phyloP scores from a whole-genome alignment of 2,113 vertebrate species.

The Pholis gunnellus region DNA sequence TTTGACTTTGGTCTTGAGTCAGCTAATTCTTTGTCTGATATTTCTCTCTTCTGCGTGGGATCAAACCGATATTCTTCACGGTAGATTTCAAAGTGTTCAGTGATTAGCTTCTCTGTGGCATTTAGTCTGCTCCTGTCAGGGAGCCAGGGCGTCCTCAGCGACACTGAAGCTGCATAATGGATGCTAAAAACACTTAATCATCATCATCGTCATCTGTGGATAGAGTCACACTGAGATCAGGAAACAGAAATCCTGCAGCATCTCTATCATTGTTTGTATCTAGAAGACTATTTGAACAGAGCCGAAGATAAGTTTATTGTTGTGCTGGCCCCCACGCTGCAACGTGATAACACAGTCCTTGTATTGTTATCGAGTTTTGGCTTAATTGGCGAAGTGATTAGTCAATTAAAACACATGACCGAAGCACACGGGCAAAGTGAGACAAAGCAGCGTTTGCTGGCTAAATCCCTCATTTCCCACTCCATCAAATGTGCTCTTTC shows the following conservation, averaged over 20 bases:
- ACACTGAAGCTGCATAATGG: conserved; percentile 6
- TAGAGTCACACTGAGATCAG: background rate
- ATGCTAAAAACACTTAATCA: background rate
- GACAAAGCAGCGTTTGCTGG: conserved; percentile 27
- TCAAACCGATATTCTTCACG: conserved; percentile 12
- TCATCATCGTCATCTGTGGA: background rate
- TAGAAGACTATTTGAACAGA: background rate
- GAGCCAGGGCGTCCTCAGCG: background rate
- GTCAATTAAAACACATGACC: conserved; percentile 43
- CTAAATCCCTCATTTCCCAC: conserved; percentile 51
- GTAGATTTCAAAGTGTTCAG: conserved; percentile 2
- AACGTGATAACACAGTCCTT: conserved; percentile 25
- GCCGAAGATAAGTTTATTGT: background rate
- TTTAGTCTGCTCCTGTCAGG: conserved; percentile 24
- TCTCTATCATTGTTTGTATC: background rate
- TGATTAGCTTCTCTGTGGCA: conserved; percentile 14
- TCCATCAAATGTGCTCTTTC: conserved; percentile 31
- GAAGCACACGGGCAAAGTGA: background rate
- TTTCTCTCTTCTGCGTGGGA: conserved; percentile 4
- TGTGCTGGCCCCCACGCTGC: background rate
- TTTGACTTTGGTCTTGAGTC: background rate
- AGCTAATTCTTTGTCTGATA: conserved; percentile 8
- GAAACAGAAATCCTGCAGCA: background rate
- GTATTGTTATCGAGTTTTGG: conserved; percentile 22
- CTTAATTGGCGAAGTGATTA: conserved; percentile 40